phyloP scores from a whole-genome alignment of 2,113 vertebrate genomes.

The Ovibos moschatus region DNA sequence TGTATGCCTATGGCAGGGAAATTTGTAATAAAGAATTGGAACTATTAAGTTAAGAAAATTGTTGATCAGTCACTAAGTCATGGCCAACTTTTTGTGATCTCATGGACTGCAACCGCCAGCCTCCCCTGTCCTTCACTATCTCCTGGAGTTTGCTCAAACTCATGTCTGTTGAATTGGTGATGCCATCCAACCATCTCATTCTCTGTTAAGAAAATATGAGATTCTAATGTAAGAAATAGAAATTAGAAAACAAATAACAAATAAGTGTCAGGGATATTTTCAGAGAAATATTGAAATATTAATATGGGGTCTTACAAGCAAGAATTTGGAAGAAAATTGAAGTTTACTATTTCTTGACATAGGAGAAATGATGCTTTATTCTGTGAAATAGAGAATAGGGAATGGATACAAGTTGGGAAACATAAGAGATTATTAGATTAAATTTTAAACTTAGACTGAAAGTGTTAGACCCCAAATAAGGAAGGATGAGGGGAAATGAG shows the following conservation, averaged over 20 bases:
- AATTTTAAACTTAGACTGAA: not conserved
- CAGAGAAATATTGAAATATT: not conserved
- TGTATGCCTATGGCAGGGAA: not conserved
- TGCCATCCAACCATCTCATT: not conserved
- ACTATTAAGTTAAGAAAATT: not conserved
- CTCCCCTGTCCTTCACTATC: not conserved
- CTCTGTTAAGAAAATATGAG: not conserved
- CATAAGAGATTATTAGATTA: not conserved
- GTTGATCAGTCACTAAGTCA: not conserved
- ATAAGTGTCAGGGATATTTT: not conserved
- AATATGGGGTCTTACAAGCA: not conserved
- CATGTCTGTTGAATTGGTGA: not conserved
- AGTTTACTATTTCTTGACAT: not conserved
- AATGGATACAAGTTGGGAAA: not conserved
- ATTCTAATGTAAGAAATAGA: not conserved
- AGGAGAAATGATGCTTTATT: not conserved
- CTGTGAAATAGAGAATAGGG: not conserved
- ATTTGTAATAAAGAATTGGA: not conserved
- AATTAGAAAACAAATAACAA: not conserved
- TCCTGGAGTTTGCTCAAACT: not conserved
- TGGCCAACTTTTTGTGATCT: not conserved
- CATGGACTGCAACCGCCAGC: not conserved
- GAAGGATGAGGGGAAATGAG: not conserved
- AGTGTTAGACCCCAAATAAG: not conserved
- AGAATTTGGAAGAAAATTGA: not conserved